Evolutionary conservation across 2,797 vertebrate genomes (phyloP).

Genomic region (Scleropages formosus): DNA sequence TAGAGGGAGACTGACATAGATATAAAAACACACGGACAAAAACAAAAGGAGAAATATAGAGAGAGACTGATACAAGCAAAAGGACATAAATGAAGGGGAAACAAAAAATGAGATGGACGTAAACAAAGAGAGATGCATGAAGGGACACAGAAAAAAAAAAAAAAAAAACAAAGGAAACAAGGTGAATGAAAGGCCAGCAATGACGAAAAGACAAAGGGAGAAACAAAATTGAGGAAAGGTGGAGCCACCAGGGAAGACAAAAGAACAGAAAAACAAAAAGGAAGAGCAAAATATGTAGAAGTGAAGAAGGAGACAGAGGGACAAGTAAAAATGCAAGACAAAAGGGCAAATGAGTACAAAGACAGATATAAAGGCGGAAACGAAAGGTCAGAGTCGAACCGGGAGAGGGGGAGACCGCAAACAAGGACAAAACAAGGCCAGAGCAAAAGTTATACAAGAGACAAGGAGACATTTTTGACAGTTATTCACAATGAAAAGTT

Average conservation of each 20-base stretch:
- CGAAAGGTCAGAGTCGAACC: not conserved
- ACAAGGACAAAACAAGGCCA: not conserved
- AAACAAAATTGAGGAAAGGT: too few relatives aligned
- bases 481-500: not conserved
- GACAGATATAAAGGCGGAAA: not conserved
- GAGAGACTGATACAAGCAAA: not conserved
- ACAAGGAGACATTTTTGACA: not conserved
- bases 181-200: not conserved
- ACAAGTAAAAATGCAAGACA: too few relatives aligned
- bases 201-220: too few relatives aligned
- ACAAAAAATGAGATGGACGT: not conserved
- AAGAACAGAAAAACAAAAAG: too few relatives aligned
- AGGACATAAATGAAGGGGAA: not conserved
- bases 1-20: not conserved
- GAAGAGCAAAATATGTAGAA: too few relatives aligned
- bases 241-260: too few relatives aligned
- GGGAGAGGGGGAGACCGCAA: too few relatives aligned
- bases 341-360: not conserved
- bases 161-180: too few relatives aligned
- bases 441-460: not conserved
- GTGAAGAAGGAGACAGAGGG: too few relatives aligned
- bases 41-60: not conserved
- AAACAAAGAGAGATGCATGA: not conserved
- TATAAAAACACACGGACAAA: constrained; percentile 20
- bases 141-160: not conserved